phyloP scores from a whole-genome alignment of 2,797 vertebrate species.

The Onychomys arenicola region DNA sequence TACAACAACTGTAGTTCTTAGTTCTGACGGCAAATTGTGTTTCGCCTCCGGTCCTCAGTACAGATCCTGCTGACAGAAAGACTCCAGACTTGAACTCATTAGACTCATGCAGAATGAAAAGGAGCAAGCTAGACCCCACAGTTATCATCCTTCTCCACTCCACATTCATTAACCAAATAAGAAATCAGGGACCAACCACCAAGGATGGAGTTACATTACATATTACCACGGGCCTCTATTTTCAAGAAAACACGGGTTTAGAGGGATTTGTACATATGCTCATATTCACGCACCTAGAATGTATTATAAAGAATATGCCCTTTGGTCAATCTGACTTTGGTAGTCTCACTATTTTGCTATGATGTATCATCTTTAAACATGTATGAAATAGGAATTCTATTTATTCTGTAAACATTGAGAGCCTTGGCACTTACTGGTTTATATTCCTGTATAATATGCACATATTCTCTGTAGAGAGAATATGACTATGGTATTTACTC shows the following conservation, averaged over 20 bases:
- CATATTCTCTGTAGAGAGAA: not conserved
- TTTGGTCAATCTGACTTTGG: not conserved
- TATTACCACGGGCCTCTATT: not conserved
- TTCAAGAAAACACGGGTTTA: not conserved
- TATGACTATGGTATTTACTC: not conserved
- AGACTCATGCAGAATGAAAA: not conserved
- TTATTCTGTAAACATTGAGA: not conserved
- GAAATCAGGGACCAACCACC: not conserved
- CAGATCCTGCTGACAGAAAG: conserved; percentile 27
- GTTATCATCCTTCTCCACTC: not conserved
- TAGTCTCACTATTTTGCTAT: not conserved
- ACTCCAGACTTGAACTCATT: not conserved
- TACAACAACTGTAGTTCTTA: not conserved
- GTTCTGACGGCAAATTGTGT: conserved; percentile 61
- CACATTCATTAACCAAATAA: not conserved
- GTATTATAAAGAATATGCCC: not conserved
- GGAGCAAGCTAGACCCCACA: not conserved
- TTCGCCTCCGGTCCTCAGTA: not conserved
- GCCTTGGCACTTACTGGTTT: not conserved
- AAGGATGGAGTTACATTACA: not conserved
- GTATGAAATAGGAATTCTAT: not conserved
- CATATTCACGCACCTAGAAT: not conserved
- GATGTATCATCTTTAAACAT: not conserved
- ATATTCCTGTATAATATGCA: not conserved
- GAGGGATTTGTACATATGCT: not conserved